These are phyloP conservation scores for Tryphoninae sp. DNA, from an alignment of 2,888 invertebrate species.

Conservation along the genomic window DNA sequence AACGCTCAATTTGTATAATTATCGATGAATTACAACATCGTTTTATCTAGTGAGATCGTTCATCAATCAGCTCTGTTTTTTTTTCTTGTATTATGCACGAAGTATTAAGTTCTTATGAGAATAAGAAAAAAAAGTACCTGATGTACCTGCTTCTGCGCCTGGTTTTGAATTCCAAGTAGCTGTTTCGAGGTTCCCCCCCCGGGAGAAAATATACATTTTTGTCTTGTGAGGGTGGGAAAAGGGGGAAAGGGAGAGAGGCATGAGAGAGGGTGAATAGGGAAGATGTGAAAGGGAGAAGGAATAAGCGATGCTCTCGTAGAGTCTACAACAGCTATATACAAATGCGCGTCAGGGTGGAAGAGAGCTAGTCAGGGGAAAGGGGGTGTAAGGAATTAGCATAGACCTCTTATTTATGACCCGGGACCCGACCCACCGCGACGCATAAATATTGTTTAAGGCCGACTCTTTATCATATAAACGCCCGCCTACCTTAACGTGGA, in stretches of 20 bases:
- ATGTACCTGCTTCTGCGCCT: constrained; percentile 33
- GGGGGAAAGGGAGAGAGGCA: constrained; percentile 56
- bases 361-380: constrained; percentile 38
- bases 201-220: constrained; percentile 60
- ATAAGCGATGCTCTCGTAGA: constrained; percentile 56
- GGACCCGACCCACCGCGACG: constrained; percentile 66
- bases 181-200: constrained; percentile 52
- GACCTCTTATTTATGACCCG: constrained; percentile 73
- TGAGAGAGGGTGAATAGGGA: constrained; percentile 24
- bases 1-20: constrained; percentile 9
- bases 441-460: constrained; percentile 77
- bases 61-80: constrained; percentile 18
- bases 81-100: constrained; percentile 14
- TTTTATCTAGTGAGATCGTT: constrained; percentile 19
- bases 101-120: constrained; percentile 48
- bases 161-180: constrained; percentile 63
- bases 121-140: constrained; percentile 9
- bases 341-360: constrained; percentile 52
- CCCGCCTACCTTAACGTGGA: constrained; percentile 65
- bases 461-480: constrained; percentile 78
- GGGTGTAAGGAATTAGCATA: constrained; percentile 70
- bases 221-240: constrained; percentile 36
- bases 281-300: constrained; percentile 20
- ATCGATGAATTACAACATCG: neutral
- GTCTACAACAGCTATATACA: constrained; percentile 39